Conservation (phyloP, 2,888 invertebrate genomes). For the Malthinus seriepunctatus region DNA sequence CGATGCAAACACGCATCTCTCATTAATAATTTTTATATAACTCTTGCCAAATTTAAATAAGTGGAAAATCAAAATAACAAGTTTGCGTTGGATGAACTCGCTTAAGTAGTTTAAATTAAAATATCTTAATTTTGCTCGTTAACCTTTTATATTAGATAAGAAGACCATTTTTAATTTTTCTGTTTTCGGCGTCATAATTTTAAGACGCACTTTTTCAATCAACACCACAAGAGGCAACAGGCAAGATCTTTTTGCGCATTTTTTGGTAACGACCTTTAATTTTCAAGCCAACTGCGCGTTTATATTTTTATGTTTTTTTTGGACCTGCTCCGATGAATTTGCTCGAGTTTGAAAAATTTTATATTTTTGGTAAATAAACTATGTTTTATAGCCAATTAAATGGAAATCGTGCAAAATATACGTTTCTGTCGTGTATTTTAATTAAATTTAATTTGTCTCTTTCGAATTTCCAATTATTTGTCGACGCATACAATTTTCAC, state of each 20-base stretch:
- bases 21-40: background rate
- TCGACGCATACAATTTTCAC: background rate
- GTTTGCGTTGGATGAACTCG: too few species aligned
- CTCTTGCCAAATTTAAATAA: background rate
- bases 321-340: background rate
- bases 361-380: slow-evolving; percentile 2
- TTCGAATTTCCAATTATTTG: background rate
- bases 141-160: too few species aligned
- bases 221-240: too few species aligned
- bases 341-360: background rate
- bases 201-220: too few species aligned
- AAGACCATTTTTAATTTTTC: too few species aligned
- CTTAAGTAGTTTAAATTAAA: too few species aligned
- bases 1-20: slow-evolving; percentile 1
- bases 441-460: background rate
- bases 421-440: background rate
- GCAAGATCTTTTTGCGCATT: background rate
- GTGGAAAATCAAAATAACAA: background rate
- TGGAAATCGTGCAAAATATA: background rate
- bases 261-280: background rate
- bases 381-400: slow-evolving; percentile 7
- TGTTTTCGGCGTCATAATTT: too few species aligned
- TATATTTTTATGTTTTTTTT: slow-evolving; percentile 2
- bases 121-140: too few species aligned
- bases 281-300: background rate